Evolutionary conservation across 2,888 invertebrate genomes (phyloP).

Genomic region (Brenthis hecate): DNA sequence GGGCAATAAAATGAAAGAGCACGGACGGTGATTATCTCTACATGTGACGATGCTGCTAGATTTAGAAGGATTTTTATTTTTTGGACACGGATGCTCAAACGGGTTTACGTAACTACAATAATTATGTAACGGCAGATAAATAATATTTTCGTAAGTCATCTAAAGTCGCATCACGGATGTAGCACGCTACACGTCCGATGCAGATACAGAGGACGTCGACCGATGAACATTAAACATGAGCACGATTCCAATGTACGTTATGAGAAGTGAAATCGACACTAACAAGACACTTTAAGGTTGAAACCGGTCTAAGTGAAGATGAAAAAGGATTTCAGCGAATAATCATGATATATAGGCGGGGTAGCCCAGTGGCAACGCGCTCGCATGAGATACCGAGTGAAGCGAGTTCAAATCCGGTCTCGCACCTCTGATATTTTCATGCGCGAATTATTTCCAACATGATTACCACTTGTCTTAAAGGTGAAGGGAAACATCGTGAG

Average conservation of each 20-base stretch:
- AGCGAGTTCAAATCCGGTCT: no score
- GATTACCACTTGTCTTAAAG: no score
- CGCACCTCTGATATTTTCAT: no score
- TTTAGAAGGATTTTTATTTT: background rate
- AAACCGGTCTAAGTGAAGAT: background rate
- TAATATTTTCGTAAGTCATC: conserved; percentile 13
- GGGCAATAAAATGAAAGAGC: no score
- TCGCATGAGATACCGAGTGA: no score
- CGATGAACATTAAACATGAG: conserved; percentile 20
- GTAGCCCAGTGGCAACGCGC: no score
- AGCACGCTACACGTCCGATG: conserved; percentile 6
- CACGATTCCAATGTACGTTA: conserved; percentile 27
- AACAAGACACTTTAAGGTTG: conserved; percentile 12
- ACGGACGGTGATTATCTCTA: no score
- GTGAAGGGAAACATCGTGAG: no score
- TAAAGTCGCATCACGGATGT: conserved; percentile 21
- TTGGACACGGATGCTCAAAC: background rate
- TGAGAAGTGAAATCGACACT: conserved; percentile 37
- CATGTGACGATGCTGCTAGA: no score
- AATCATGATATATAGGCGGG: no score
- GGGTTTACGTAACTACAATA: background rate
- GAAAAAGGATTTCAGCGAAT: background rate
- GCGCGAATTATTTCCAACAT: no score
- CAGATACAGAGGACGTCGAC: conserved; percentile 34
- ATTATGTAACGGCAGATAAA: conserved; percentile 6